Percentiles rank a stretch among this genome's conserved stretches.
phyloP scores from a whole-genome alignment of 1,140 invertebrate genomes.

The Luehdorfia chinensis region DNA sequence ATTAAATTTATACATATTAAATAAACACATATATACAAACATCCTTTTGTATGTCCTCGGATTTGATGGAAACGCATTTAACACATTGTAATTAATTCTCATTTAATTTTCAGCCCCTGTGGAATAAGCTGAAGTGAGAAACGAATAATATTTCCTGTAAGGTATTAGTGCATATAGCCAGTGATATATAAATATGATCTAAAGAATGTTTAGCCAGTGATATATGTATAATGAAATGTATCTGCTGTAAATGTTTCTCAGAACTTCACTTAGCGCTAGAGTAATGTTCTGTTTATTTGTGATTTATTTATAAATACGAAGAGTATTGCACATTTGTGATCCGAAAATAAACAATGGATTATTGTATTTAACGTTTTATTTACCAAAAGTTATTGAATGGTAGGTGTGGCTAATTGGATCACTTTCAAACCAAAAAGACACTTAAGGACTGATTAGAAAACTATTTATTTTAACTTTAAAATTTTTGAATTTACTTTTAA shows the following conservation, averaged over 20 bases:
- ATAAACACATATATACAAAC: too few species aligned
- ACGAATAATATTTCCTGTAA: conserved; percentile 31
- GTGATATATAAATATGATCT: conserved; percentile 35
- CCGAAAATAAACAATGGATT: conserved; percentile 36
- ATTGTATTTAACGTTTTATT: conserved; percentile 7
- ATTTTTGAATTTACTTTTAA: too few species aligned
- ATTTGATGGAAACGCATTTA: too few species aligned
- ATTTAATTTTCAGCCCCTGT: conserved; percentile 56
- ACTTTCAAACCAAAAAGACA: too few species aligned
- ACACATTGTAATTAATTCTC: too few species aligned
- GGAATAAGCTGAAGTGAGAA: conserved; percentile 37
- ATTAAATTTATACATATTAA: too few species aligned
- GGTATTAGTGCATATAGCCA: conserved; percentile 55
- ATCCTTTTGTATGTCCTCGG: too few species aligned
- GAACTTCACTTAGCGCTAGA: conserved; percentile 39
- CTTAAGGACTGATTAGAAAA: too few species aligned
- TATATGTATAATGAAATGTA: conserved; percentile 29
- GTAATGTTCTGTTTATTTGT: conserved; percentile 43
- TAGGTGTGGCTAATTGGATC: too few species aligned
- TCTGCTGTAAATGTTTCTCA: conserved; percentile 31
- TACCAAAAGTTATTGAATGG: too few species aligned
- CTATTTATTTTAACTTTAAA: too few species aligned
- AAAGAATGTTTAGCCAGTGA: conserved; percentile 25
- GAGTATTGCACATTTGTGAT: conserved; percentile 38
- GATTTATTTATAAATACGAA: conserved; percentile 22